phyloP scores from a whole-genome alignment of 2,797 vertebrate species.

The Nothura maculosa region DNA sequence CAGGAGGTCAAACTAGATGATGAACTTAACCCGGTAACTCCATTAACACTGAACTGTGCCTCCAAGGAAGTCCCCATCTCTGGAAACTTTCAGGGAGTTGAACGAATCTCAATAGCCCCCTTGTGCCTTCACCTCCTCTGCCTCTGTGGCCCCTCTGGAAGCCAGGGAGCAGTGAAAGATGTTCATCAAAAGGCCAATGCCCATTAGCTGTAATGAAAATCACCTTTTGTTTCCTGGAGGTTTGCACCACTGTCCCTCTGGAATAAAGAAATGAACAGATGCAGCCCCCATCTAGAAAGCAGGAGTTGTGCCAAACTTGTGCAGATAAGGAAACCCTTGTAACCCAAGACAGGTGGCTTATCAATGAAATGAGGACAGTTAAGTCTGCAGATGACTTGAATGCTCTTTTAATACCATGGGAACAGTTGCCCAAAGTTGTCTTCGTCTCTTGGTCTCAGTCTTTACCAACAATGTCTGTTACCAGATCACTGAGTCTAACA shows the following conservation, averaged over 20 bases:
- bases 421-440: background rate
- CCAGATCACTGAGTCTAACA: background rate
- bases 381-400: background rate
- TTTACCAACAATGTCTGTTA: background rate
- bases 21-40: conserved; percentile 22
- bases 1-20: background rate
- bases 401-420: background rate
- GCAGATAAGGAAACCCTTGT: background rate
- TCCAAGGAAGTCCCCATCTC: background rate
- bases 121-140: background rate
- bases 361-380: background rate
- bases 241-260: background rate
- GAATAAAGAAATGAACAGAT: background rate
- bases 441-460: background rate
- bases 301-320: accelerated
- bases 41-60: background rate
- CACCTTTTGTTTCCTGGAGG: accelerated
- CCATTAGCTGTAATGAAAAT: background rate
- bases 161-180: background rate
- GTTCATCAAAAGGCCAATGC: accelerated
- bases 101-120: background rate
- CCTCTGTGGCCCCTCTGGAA: background rate
- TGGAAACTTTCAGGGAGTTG: background rate
- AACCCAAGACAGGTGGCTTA: background rate
- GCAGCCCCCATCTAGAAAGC: accelerated